These are phyloP conservation scores for Calidris pygmaea DNA, from an alignment of 2,113 vertebrate species.

Conservation along the genomic window DNA sequence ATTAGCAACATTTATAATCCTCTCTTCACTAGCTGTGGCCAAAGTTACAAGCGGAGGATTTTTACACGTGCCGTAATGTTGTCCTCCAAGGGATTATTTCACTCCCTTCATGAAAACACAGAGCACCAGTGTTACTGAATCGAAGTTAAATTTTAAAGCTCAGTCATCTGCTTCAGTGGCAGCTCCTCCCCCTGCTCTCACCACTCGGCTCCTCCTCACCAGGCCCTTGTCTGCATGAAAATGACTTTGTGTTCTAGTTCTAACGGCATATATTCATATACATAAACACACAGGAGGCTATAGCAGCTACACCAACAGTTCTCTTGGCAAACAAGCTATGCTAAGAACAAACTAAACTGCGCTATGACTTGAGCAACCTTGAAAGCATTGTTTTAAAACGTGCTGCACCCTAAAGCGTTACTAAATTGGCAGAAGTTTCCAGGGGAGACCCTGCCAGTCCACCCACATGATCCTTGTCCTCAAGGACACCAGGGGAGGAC, in stretches of 20 bases:
- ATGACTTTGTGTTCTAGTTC: background rate
- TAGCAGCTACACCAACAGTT: background rate
- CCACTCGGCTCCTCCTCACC: background rate
- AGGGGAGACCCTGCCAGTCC: background rate
- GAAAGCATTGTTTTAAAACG: fast-evolving
- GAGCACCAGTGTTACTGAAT: fast-evolving
- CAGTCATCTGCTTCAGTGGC: fast-evolving
- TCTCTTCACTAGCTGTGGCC: background rate
- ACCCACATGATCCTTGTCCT: fast-evolving
- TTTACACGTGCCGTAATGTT: fast-evolving
- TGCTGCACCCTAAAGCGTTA: fast-evolving
- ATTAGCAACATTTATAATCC: background rate
- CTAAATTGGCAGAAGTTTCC: background rate
- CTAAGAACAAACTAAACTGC: background rate
- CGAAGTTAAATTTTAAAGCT: background rate
- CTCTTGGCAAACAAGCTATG: fast-evolving
- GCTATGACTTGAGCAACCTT: background rate
- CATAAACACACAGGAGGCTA: fast-evolving
- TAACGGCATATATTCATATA: fast-evolving
- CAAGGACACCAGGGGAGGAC: background rate
- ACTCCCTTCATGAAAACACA: too few species aligned
- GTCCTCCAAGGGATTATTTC: background rate
- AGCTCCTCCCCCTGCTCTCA: background rate
- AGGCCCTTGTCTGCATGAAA: background rate
- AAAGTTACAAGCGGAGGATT: background rate